Evolutionary conservation across 2,888 invertebrate genomes (phyloP).

Genomic region (Nomada fabriciana): DNA sequence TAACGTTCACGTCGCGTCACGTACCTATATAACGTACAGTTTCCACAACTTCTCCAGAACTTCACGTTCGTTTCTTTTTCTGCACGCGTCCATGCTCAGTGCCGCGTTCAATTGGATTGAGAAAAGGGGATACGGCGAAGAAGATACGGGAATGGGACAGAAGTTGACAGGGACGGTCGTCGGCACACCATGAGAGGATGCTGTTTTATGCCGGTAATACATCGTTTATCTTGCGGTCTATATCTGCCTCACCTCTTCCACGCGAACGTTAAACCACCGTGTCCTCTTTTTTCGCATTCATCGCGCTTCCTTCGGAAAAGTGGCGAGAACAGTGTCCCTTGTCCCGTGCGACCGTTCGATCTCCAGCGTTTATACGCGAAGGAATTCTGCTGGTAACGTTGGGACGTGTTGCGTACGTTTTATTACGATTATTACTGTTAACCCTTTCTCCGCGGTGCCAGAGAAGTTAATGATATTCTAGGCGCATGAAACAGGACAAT

Average conservation of each 20-base stretch:
- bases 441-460: too few relatives aligned
- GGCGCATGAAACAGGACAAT: too few relatives aligned
- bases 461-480: too few relatives aligned
- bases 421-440: too few relatives aligned
- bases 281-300: slow-evolving; percentile 10
- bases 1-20: neutral
- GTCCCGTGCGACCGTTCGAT: slow-evolving; percentile 9
- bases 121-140: slow-evolving; percentile 54
- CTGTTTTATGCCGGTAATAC: slow-evolving; percentile 66
- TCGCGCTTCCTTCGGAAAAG: neutral
- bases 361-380: neutral
- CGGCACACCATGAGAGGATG: slow-evolving; percentile 50
- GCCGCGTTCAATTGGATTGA: slow-evolving; percentile 47
- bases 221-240: slow-evolving; percentile 67
- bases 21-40: neutral
- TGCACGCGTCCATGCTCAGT: neutral
- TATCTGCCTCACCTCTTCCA: slow-evolving; percentile 54
- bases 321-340: neutral
- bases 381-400: neutral
- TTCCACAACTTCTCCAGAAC: slow-evolving; percentile 25
- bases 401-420: neutral
- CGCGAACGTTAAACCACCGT: slow-evolving; percentile 37
- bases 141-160: slow-evolving; percentile 37
- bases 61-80: neutral
- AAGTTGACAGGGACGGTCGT: slow-evolving; percentile 51